A percentile compares a stretch with the other conserved stretches of the same genome.
Conservation (phyloP, 2,797 vertebrate genomes). For the Labeo calbasu region DNA sequence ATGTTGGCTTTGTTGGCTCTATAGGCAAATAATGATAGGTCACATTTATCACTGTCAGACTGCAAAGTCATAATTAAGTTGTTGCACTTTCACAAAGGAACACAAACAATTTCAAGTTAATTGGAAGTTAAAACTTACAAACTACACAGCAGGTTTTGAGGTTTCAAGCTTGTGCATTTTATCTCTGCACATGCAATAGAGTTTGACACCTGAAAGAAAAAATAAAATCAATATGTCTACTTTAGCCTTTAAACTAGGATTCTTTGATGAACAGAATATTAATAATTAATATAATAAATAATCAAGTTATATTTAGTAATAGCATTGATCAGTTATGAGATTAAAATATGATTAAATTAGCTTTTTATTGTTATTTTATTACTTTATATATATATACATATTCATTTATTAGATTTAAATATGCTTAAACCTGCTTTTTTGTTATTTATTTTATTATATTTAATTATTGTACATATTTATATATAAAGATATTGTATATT, state of each 20-base stretch:
- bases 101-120: slow-evolving; percentile 24
- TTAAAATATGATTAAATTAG: too few relatives aligned
- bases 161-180: not conserved
- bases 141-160: not conserved
- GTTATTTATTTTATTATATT: too few relatives aligned
- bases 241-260: not conserved
- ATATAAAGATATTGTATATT: too few relatives aligned
- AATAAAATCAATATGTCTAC: not conserved
- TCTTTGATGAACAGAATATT: too few relatives aligned
- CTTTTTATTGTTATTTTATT: too few relatives aligned
- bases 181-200: not conserved
- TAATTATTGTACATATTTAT: too few relatives aligned
- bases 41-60: slow-evolving; percentile 32
- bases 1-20: slow-evolving; percentile 8
- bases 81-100: not conserved
- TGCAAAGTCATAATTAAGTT: slow-evolving; percentile 24
- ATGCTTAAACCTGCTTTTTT: too few relatives aligned
- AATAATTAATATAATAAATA: too few relatives aligned
- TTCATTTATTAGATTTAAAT: too few relatives aligned
- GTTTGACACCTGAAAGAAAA: not conserved
- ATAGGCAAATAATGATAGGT: slow-evolving; percentile 32
- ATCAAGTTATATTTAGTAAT: too few relatives aligned
- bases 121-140: slow-evolving; percentile 10
- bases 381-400: not conserved
- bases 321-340: too few relatives aligned